phyloP scores from a whole-genome alignment of 1,140 invertebrate species.

The Choristoneura fumiferana region DNA sequence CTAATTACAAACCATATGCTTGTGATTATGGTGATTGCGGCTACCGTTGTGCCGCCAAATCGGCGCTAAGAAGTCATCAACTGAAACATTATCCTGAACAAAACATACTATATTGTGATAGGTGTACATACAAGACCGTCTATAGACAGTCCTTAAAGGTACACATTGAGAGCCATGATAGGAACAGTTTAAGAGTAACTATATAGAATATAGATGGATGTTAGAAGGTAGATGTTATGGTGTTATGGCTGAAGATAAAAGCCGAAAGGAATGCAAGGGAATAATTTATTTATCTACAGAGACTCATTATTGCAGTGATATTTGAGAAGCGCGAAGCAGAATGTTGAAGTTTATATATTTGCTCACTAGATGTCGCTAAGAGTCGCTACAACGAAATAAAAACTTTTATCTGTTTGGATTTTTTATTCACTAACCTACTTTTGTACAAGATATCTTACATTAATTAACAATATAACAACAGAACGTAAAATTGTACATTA shows the following conservation, averaged over 20 bases:
- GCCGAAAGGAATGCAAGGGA: no score
- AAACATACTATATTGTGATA: conserved; percentile 37
- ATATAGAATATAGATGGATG: neutral
- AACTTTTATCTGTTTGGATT: neutral
- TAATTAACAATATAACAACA: neutral
- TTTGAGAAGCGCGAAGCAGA: no score
- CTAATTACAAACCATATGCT: conserved; percentile 32
- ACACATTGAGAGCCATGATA: conserved; percentile 41
- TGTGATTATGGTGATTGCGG: conserved; percentile 37
- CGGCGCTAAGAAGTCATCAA: conserved; percentile 37
- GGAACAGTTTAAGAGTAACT: conserved; percentile 28
- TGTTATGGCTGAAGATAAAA: no score
- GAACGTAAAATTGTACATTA: no score
- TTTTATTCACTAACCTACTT: neutral
- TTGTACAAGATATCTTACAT: conserved; percentile 7
- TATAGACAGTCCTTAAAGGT: conserved; percentile 45
- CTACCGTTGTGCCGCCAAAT: conserved; percentile 34
- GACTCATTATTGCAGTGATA: no score
- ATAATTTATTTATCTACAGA: no score
- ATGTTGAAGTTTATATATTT: no score
- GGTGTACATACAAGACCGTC: conserved; percentile 49
- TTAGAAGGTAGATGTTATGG: no score
- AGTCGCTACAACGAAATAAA: no score
- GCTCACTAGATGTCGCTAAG: no score
- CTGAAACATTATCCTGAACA: conserved; percentile 41